Evolutionary conservation across 2,113 vertebrate species (phyloP).

Genomic region (Ia io): DNA sequence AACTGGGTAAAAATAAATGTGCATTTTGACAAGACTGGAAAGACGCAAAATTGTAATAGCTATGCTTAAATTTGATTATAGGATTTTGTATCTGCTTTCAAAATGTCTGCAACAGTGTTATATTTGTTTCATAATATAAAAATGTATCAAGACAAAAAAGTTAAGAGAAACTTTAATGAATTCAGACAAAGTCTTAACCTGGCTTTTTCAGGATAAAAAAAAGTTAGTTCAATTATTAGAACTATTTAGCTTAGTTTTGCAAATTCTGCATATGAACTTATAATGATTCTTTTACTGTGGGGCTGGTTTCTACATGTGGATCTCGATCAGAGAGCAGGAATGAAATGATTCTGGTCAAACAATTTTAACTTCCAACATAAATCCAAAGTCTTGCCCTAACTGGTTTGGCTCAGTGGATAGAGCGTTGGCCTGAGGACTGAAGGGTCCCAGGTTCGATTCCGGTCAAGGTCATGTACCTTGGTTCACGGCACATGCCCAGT

Average conservation of each 20-base stretch:
- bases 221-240: neutral
- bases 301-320: neutral
- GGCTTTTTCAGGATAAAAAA: neutral
- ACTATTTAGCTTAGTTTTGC: neutral
- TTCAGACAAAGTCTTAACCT: neutral
- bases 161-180: constrained; percentile 29
- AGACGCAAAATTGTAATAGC: neutral
- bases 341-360: neutral
- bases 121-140: constrained; percentile 8
- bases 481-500: too few species aligned
- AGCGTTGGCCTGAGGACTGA: too few species aligned
- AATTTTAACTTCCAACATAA: constrained; percentile 29
- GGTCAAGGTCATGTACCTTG: too few species aligned
- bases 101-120: constrained; percentile 5
- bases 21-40: neutral
- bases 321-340: neutral
- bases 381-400: neutral
- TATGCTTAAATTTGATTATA: neutral
- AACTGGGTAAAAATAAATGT: neutral
- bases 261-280: neutral
- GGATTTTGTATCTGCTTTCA: constrained; percentile 37
- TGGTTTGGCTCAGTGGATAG: too few species aligned
- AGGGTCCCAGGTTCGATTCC: too few species aligned
- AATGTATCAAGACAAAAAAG: neutral
- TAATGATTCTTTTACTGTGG: neutral